Percentiles rank a stretch among this genome's conserved stretches.
Conservation (phyloP, 2,888 invertebrate genomes). For the Pterobdella sp. region DNA sequence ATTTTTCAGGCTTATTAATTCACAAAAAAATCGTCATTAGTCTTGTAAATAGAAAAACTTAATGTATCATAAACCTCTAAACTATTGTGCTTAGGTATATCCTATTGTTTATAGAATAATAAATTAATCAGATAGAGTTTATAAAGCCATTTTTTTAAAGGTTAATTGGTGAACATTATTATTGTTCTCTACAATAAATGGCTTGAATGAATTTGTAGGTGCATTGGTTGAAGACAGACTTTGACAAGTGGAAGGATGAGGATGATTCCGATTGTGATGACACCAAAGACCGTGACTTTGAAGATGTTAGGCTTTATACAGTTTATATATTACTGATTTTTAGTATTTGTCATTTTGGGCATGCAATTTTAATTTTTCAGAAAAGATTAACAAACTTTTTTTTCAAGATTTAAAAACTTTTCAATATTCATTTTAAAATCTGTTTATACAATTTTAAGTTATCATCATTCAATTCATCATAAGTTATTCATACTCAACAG, state of each 20-base stretch:
- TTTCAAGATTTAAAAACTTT: not conserved
- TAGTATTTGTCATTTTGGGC: not conserved
- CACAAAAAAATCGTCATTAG: too few species aligned
- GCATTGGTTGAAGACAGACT: slow-evolving; percentile 93
- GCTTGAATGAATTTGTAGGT: slow-evolving; percentile 51
- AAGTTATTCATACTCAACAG: slow-evolving; percentile 42
- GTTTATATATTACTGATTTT: not conserved
- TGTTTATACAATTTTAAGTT: not conserved
- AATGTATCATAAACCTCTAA: too few species aligned
- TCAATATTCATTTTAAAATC: not conserved
- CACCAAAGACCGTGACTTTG: slow-evolving; percentile 57
- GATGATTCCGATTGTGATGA: slow-evolving; percentile 78
- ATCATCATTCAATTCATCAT: not conserved
- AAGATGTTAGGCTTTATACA: slow-evolving; percentile 36
- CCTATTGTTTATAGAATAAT: too few species aligned
- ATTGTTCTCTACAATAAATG: too few species aligned
- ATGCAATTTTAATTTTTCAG: not conserved
- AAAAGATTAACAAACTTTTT: not conserved
- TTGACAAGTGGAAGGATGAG: slow-evolving; percentile 95
- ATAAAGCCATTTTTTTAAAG: too few species aligned
- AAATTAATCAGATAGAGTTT: too few species aligned
- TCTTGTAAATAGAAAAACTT: too few species aligned
- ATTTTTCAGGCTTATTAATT: too few species aligned
- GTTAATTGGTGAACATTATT: too few species aligned
- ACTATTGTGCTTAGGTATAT: too few species aligned